These are phyloP conservation scores for Menura novaehollandiae DNA, from an alignment of 2,113 vertebrate genomes.

Conservation along the genomic window DNA sequence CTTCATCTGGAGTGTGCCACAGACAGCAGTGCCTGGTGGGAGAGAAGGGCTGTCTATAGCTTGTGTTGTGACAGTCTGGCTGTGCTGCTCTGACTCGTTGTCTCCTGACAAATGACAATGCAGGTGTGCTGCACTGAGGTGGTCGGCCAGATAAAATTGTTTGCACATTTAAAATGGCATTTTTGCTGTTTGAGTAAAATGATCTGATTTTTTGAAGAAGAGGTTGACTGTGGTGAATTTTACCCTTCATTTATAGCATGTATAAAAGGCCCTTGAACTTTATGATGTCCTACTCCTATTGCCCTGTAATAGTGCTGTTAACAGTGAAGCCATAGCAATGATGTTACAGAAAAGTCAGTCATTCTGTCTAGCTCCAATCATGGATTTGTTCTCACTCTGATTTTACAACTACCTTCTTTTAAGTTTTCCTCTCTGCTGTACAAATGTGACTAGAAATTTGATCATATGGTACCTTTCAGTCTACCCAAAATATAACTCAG, in stretches of 20 bases:
- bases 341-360: background rate
- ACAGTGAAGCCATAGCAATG: background rate
- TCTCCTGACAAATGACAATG: background rate
- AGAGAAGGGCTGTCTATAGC: background rate
- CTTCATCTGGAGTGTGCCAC: fast-evolving
- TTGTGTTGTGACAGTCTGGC: background rate
- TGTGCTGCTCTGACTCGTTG: background rate
- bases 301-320: background rate
- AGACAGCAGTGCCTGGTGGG: fast-evolving
- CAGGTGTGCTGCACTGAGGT: background rate
- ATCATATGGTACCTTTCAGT: background rate
- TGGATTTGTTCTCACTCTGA: background rate
- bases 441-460: background rate
- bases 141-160: background rate
- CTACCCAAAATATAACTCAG: background rate
- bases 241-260: background rate
- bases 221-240: background rate
- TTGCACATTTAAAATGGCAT: background rate
- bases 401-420: background rate
- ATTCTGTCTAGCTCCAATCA: background rate
- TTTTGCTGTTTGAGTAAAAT: background rate
- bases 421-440: background rate
- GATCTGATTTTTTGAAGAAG: background rate
- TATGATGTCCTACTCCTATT: background rate
- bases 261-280: background rate